Conservation (phyloP, 1,140 invertebrate species). For the Lordiphosa collinella region DNA sequence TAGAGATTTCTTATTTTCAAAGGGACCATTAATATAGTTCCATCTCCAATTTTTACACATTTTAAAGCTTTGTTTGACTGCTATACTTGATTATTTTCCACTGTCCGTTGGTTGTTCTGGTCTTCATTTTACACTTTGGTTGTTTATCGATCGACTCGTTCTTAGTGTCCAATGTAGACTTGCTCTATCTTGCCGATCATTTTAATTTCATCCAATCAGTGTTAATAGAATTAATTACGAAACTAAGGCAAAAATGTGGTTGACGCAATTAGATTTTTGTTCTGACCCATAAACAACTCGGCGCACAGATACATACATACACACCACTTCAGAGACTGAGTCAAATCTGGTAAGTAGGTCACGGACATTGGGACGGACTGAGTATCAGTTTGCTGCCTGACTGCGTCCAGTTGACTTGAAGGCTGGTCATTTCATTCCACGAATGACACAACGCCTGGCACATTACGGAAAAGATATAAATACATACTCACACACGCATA, state of each 20-base stretch:
- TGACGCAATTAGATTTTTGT: slow-evolving; percentile 62
- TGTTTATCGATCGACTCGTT: slow-evolving; percentile 36
- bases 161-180: slow-evolving; percentile 12
- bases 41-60: neutral
- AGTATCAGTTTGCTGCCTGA: slow-evolving; percentile 34
- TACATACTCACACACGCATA: slow-evolving; percentile 44
- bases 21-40: too few relatives aligned
- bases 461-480: slow-evolving; percentile 59
- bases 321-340: slow-evolving; percentile 14
- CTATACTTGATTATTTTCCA: too few relatives aligned
- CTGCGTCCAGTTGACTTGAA: slow-evolving; percentile 5
- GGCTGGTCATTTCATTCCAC: slow-evolving; percentile 16
- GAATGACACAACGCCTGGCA: slow-evolving; percentile 59
- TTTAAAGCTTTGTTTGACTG: neutral
- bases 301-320: slow-evolving; percentile 17
- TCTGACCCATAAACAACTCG: slow-evolving; percentile 53
- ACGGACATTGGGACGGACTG: slow-evolving; percentile 23
- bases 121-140: slow-evolving; percentile 39
- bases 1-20: too few relatives aligned
- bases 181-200: slow-evolving; percentile 24
- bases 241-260: slow-evolving; percentile 45
- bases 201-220: slow-evolving; percentile 71
- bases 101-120: neutral
- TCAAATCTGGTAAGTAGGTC: slow-evolving; percentile 56
- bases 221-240: slow-evolving; percentile 69